Conservation (phyloP, 2,797 vertebrate genomes). For the Acipenser ruthenus region DNA sequence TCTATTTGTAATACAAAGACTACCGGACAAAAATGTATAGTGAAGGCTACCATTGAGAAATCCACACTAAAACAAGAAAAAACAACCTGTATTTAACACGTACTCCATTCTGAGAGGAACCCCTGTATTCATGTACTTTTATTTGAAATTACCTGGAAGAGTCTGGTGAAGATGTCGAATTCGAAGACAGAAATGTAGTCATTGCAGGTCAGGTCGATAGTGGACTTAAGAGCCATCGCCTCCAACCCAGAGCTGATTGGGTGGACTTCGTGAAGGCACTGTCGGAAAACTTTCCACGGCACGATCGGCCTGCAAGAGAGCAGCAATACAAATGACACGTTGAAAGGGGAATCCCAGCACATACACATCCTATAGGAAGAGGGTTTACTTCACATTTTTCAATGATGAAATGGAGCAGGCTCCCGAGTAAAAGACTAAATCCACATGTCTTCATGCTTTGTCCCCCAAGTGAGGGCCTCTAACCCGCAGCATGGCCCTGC, state of each 20-base stretch:
- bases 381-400: neutral
- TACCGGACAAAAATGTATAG: neutral
- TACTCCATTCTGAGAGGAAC: neutral
- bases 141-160: slow-evolving; percentile 78
- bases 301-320: slow-evolving; percentile 74
- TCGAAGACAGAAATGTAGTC: slow-evolving; percentile 96
- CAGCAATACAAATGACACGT: slow-evolving; percentile 9
- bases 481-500: too few species aligned
- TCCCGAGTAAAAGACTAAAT: neutral
- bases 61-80: neutral
- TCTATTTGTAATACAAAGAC: neutral
- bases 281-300: slow-evolving; percentile 91
- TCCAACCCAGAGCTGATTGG: slow-evolving; percentile 90
- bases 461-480: slow-evolving; percentile 17
- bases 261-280: slow-evolving; percentile 92
- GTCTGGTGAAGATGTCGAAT: slow-evolving; percentile 93
- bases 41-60: neutral
- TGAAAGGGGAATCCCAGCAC: too few species aligned
- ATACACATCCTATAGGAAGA: too few species aligned
- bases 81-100: neutral
- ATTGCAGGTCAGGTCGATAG: slow-evolving; percentile 94
- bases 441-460: neutral
- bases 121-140: neutral
- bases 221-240: slow-evolving; percentile 94
- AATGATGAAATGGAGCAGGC: neutral